Evolutionary conservation across 2,113 vertebrate genomes (phyloP), one percentile per base, ranked within the genome.

Genomic region (Ahaetulla prasina): DNA sequence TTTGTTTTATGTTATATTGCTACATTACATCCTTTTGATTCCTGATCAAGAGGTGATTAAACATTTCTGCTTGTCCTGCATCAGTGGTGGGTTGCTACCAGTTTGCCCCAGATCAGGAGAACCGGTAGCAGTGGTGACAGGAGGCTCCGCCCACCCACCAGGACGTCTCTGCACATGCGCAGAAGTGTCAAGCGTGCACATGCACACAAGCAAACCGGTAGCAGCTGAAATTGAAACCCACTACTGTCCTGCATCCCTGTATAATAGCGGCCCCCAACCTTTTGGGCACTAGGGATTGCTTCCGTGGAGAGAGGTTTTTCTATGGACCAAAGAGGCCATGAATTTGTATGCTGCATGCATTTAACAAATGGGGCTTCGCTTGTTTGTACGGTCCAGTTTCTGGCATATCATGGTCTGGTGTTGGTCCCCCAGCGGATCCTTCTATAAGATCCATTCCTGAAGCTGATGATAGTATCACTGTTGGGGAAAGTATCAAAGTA

Each of bases 261-360:
- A 27, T 60, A 60, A 60, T 30, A 68, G 60, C 2, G 2, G 11
- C 12, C 30, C 30, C 60, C 4, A 68, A 68, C 12, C 30, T n/a
- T 68, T 68, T 68, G 30, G 27, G 30, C 30, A 63, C 27, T 12
- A n/a, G 4, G 11, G 4, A 63, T 27, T 27, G 60, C 27, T 63
- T 63, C 27, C 1, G 0, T 1, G 57, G 57, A 30, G 57, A 60
- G 18, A 60, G 57, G 9, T 63, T 63, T 63, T 63, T 12, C 27
- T 0, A 0, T 30, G 60, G 60, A 30, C 57, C 10, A 0, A 0
- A 63, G 27, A 10, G 57, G 1, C 3, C 1, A 3, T 63, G 57
- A 27, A 30, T 30, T 63, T 63, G 57, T 30, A 27, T 63, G 10
- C 25, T 63, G 60, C 60, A 27, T 63, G 27, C 27, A 30, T 63